These are phyloP conservation scores for Enteromius viviparus DNA, from an alignment of 2,797 vertebrate species.

Conservation along the genomic window DNA sequence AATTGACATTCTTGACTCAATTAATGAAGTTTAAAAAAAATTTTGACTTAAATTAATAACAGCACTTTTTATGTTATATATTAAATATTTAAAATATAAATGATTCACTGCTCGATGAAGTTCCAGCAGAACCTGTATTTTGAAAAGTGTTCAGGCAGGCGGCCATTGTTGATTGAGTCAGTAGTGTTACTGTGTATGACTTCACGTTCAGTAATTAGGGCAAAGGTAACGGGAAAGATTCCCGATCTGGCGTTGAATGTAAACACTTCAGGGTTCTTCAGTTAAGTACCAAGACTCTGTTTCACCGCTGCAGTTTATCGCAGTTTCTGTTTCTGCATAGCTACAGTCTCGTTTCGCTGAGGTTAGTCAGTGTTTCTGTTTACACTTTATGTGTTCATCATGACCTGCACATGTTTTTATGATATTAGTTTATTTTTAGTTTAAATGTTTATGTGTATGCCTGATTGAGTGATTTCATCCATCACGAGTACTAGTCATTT, in stretches of 20 bases:
- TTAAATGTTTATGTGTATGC: background rate
- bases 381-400: background rate
- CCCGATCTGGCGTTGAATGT: too few species aligned
- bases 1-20: too few species aligned
- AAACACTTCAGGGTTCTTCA: background rate
- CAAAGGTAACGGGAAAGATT: constrained; percentile 50
- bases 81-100: too few species aligned
- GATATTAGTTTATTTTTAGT: background rate
- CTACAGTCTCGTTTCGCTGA: background rate
- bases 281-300: background rate
- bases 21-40: too few species aligned
- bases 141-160: constrained; percentile 23
- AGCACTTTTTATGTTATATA: background rate
- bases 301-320: background rate
- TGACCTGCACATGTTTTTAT: background rate
- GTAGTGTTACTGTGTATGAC: background rate
- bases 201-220: constrained; percentile 40
- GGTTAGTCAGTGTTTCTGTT: constrained; percentile 14
- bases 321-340: background rate
- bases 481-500: too few species aligned
- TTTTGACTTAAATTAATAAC: background rate
- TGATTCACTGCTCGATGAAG: background rate
- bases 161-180: constrained; percentile 10
- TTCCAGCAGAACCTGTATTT: constrained; percentile 23
- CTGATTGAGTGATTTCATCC: background rate